Conservation (phyloP, 2,888 invertebrate genomes). For the Coremacera marginata region DNA sequence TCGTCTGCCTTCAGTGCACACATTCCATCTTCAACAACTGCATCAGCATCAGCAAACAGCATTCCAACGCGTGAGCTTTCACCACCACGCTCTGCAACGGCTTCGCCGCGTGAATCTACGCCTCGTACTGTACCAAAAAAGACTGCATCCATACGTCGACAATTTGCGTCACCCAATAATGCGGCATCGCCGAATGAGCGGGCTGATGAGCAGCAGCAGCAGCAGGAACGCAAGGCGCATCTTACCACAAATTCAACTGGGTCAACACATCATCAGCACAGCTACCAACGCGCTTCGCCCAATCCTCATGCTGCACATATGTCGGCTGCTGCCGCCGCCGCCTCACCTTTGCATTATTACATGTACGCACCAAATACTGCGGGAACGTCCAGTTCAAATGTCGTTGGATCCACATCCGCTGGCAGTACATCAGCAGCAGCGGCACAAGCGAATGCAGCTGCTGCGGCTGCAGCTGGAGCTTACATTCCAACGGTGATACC, state of each 20-base stretch:
- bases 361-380: constrained; percentile 64
- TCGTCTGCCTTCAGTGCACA: constrained; percentile 48
- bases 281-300: constrained; percentile 59
- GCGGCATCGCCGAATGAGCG: constrained; percentile 59
- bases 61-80: constrained; percentile 60
- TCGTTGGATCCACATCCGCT: constrained; percentile 50
- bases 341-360: constrained; percentile 65
- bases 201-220: constrained; percentile 52
- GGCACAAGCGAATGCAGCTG: constrained; percentile 59
- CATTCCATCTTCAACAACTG: constrained; percentile 43
- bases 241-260: constrained; percentile 35
- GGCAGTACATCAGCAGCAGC: constrained; percentile 50
- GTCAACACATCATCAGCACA: constrained; percentile 36
- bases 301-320: constrained; percentile 44
- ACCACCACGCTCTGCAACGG: constrained; percentile 60
- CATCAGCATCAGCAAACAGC: constrained; percentile 49
- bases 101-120: constrained; percentile 61
- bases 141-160: constrained; percentile 69
- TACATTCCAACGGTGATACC: constrained; percentile 67
- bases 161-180: constrained; percentile 69
- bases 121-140: constrained; percentile 69
- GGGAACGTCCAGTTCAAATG: constrained; percentile 58
- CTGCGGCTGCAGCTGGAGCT: constrained; percentile 63
- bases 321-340: constrained; percentile 36
- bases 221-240: constrained; percentile 55